A percentile compares a stretch with the other conserved stretches of the same genome.
Evolutionary conservation across 2,797 vertebrate species (phyloP).

Genomic region (Anguilla megastoma): DNA sequence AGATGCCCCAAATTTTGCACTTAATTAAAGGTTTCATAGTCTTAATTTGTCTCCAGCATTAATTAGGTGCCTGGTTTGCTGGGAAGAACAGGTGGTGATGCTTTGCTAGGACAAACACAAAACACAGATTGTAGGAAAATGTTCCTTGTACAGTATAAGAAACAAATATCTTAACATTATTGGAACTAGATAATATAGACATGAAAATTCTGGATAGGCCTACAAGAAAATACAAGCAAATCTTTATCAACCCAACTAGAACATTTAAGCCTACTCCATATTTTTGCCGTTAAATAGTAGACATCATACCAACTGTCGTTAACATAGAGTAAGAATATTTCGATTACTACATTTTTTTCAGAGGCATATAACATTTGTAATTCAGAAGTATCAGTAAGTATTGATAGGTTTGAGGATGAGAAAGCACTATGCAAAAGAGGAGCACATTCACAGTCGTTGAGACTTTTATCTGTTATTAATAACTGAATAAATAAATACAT

Average conservation of each 20-base stretch:
- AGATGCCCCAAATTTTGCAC: neutral
- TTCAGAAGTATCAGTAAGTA: neutral
- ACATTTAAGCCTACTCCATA: neutral
- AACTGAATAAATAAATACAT: neutral
- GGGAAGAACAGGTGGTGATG: neutral
- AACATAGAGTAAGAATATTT: neutral
- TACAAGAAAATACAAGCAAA: neutral
- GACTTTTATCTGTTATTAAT: neutral
- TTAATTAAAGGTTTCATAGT: conserved; percentile 3
- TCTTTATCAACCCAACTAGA: neutral
- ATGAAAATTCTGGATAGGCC: neutral
- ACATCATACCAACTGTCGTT: neutral
- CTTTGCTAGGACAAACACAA: neutral
- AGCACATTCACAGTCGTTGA: neutral
- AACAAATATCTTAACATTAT: neutral
- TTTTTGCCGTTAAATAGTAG: neutral
- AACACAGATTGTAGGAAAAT: neutral
- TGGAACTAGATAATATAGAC: neutral
- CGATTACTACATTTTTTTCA: neutral
- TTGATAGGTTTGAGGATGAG: neutral
- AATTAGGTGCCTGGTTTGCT: neutral
- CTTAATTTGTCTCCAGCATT: neutral
- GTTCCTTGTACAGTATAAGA: neutral
- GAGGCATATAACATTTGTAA: neutral
- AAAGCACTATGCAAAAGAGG: neutral